Evolutionary conservation across 2,797 vertebrate species (phyloP), one percentile per base, ranked within the genome.

Genomic region (Lerista edwardsae): DNA sequence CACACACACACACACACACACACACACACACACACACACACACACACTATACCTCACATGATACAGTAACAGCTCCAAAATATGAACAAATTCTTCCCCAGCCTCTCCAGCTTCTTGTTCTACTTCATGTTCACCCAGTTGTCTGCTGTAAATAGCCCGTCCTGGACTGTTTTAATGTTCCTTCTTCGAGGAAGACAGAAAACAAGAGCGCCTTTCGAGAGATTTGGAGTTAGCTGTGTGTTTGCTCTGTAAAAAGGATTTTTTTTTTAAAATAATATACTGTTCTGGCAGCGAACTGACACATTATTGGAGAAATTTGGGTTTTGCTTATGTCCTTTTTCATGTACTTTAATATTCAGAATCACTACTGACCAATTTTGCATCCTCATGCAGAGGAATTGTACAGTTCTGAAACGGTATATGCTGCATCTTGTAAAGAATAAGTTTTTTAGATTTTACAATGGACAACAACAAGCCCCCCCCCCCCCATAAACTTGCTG

Each of bases 351-450:
- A 74, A 90, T 92, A 89, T 67, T 79, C 83, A 89, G 82, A 94
- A 89, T 94, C 93, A 91, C 92, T 95, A 93, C 92, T 92, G 89
- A 92, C 91, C 93, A 90, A 88, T 1, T 2, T 72, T 93, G 69
- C 79, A 55, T 89, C 85, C 79, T 93, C 85, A 83, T 90, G 81
- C 86, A 87, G 89, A 89, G 87, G 90, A 94, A 90, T 51, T 91
- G 83, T 93, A 84, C 82, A 92, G 89, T 55, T 88, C 88, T 83
- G 89, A 75, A 91, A 93, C 29, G 19, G 65, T 86, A 90, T 78
- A 91, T 93, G 92, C 91, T 92, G 91, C 87, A 86, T 90, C 83
- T 84, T 93, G 91, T 89, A 27, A 27, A 34, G 0, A 14, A 8
- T 5, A 8, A 1, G 7, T 31, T 31, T 73, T n/a, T 27, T 41